These are phyloP conservation scores for Poliocrania exsul DNA, from an alignment of 2,797 vertebrate genomes.

Conservation along the genomic window DNA sequence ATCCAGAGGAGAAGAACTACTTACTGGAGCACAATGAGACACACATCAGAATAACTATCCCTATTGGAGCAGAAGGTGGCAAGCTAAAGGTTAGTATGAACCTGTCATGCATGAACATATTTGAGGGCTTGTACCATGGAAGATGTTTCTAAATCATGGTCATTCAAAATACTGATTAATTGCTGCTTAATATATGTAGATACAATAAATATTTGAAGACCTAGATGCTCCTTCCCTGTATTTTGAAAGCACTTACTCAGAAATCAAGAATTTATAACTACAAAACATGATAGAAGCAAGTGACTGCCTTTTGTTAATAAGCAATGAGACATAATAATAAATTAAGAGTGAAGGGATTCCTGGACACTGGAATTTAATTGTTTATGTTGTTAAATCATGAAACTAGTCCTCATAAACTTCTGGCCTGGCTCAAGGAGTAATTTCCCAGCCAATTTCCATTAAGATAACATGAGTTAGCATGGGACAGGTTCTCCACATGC, in stretches of 20 bases:
- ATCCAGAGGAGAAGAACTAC: constrained; percentile 29
- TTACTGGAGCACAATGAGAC: constrained; percentile 46
- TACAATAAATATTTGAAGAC: not conserved
- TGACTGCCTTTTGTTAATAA: not conserved
- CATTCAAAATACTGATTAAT: not conserved
- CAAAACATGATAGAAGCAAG: not conserved
- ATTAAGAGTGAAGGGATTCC: not conserved
- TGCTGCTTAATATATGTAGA: not conserved
- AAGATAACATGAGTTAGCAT: not conserved
- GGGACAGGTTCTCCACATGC: not conserved
- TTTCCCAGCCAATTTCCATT: not conserved
- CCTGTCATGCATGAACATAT: not conserved
- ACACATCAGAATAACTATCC: constrained; percentile 52
- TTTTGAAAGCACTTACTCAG: not conserved
- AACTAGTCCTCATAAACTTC: not conserved
- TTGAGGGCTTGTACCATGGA: not conserved
- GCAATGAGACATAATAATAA: not conserved
- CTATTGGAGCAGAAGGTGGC: constrained; percentile 58
- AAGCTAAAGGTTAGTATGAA: constrained; percentile 38
- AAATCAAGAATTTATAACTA: not conserved
- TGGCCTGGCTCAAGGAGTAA: not conserved
- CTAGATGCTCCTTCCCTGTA: not conserved
- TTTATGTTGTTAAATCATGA: not conserved
- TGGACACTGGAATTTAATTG: not conserved
- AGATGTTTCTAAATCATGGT: not conserved